Conservation (phyloP, 2,888 invertebrate genomes). For the Chymomyza amoena region DNA sequence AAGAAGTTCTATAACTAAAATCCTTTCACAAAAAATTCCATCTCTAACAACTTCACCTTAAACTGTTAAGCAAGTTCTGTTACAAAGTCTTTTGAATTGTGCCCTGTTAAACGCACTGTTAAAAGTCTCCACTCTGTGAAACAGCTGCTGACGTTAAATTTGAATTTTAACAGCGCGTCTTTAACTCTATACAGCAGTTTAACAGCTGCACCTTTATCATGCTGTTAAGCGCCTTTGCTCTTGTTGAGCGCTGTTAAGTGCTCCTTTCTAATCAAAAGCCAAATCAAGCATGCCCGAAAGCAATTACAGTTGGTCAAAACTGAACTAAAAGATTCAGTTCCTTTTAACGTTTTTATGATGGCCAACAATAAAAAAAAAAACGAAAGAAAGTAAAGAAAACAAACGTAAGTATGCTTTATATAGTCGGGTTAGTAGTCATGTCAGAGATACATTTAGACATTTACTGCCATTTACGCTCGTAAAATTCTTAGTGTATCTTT, state of each 20-base stretch:
- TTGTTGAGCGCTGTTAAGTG: neutral
- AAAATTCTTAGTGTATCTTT: slow-evolving; percentile 62
- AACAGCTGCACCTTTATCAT: neutral
- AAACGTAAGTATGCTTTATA: neutral
- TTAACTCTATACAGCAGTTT: neutral
- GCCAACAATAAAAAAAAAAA: slow-evolving; percentile 50
- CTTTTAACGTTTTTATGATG: slow-evolving; percentile 58
- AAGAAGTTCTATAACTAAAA: too few species aligned
- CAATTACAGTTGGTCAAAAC: slow-evolving; percentile 42
- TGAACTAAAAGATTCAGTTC: slow-evolving; percentile 47
- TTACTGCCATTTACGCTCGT: slow-evolving; percentile 64
- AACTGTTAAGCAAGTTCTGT: neutral
- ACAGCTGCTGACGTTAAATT: neutral
- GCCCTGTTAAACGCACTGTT: neutral
- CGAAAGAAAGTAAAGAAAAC: neutral
- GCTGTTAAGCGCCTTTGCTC: neutral
- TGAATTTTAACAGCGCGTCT: neutral
- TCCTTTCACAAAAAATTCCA: too few species aligned
- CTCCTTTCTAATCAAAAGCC: neutral
- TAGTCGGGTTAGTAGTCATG: slow-evolving; percentile 29
- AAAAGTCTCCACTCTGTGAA: slow-evolving; percentile 50
- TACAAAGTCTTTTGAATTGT: neutral
- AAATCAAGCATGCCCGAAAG: slow-evolving; percentile 15
- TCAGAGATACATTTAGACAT: slow-evolving; percentile 54
- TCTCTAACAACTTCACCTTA: too few species aligned